Base-by-base conservation (phyloP, 2,888 invertebrate species). In the Oxytorus armatus region DNA sequence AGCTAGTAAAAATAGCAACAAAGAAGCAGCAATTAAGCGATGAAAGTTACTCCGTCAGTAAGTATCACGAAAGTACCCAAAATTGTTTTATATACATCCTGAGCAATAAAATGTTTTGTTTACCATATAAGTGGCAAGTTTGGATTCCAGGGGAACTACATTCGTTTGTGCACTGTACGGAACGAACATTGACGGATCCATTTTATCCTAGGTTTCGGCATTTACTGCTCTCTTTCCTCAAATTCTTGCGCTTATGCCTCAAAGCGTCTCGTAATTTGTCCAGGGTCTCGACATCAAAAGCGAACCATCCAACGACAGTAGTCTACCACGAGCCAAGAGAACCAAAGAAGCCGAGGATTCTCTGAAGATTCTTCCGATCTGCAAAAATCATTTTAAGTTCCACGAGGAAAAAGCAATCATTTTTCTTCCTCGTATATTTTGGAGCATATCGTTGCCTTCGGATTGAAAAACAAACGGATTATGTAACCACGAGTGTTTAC, bases 91-190 rank as follows among this genome's bases (percentile, higher is more conserved):
- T 14, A 42, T 2, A 0, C n/a, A 44, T 70, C 11, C 14, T 16
- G 29, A 3, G 29, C 11, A 18, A 18, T 29, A 51, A 8, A 11
- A 3, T 16, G 14, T 49, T 55, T 21, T 57, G 66, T 47, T 73
- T 92, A 96, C 96, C 96, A 96, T 96, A 91, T 97, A 97, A 81
- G 96, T 96, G 79, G 96, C 96, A 90, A 97, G 93, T 92, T 97
- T 97, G 80, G 96, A 97, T 92, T 97, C 96, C 92, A 96, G 95
- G 59, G 96, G 96, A 88, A 96, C 94, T 88, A 96, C 96, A 93
- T 95, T 94, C 76, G 95, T 93, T 87, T 92, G 92, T 82, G 95
- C 94, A 79, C 95, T 93, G 91, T 95, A 95, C 82, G 93, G 93
- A 89, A 95, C 95, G 89, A 95, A 95, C 92, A 96, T 94, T 82